Evolutionary conservation across 2,888 invertebrate species (phyloP).

Genomic region (Hirtodrosophila alboralis): DNA sequence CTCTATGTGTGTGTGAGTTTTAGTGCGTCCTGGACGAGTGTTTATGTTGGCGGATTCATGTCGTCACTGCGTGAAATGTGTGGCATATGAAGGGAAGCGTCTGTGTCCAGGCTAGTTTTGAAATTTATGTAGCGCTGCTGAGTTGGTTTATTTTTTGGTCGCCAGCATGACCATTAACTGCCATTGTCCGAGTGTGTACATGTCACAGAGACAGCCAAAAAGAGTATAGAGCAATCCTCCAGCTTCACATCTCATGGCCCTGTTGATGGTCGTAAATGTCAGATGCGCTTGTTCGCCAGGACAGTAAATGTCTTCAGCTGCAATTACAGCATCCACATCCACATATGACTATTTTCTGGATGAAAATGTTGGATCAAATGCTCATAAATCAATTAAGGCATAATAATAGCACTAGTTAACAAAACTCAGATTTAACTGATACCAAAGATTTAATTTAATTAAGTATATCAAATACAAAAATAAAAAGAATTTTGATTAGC

Average conservation of each 20-base stretch:
- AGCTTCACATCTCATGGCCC: constrained; percentile 43
- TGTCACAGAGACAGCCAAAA: constrained; percentile 59
- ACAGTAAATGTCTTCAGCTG: constrained; percentile 80
- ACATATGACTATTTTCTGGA: constrained; percentile 33
- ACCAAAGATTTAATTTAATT: no score
- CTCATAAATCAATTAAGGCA: constrained; percentile 62
- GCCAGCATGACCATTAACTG: constrained; percentile 74
- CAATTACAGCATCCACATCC: constrained; percentile 69
- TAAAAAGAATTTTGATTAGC: no score
- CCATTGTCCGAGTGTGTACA: constrained; percentile 68
- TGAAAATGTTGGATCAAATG: constrained; percentile 15
- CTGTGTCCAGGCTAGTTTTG: constrained; percentile 68
- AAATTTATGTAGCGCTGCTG: constrained; percentile 79
- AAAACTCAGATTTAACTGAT: no score
- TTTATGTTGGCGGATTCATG: constrained; percentile 79
- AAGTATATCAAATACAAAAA: no score
- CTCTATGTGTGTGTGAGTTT: constrained; percentile 33
- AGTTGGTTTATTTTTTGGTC: constrained; percentile 74
- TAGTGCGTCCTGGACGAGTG: constrained; percentile 60
- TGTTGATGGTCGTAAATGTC: constrained; percentile 82
- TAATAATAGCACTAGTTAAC: constrained; percentile 40
- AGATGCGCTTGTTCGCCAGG: constrained; percentile 64
- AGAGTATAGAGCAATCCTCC: constrained; percentile 6
- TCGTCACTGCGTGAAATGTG: constrained; percentile 80
- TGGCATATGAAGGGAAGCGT: constrained; percentile 62